These are phyloP conservation scores for Ectropis grisescens DNA, from an alignment of 1,140 invertebrate species.

Conservation along the genomic window DNA sequence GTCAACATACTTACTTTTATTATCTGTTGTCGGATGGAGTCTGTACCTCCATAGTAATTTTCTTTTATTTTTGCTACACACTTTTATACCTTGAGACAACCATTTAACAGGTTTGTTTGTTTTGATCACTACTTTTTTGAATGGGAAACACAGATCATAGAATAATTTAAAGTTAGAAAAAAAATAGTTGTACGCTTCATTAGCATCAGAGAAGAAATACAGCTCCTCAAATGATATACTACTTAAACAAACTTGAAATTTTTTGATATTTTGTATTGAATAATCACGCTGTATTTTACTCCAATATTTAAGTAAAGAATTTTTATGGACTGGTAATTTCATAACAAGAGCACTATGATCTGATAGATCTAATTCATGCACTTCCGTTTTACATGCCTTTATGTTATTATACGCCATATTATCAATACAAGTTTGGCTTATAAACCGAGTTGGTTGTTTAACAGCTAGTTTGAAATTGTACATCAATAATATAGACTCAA, in stretches of 20 bases:
- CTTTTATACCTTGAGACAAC: constrained; percentile 16
- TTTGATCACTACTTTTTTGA: constrained; percentile 3
- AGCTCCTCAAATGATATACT: constrained; percentile 11
- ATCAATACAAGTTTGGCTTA: constrained; percentile 12
- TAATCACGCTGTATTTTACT: constrained; percentile 6
- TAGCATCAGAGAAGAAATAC: constrained; percentile 2
- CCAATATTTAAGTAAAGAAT: constrained; percentile 5
- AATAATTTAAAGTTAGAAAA: constrained; percentile 9
- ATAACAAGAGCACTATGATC: constrained; percentile 10
- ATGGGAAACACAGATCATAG: constrained; percentile 17
- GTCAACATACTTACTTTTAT: background rate
- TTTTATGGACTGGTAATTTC: constrained; percentile 6
- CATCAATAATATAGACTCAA: constrained; percentile 8
- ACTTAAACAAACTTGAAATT: constrained; percentile 9
- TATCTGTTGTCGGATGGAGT: background rate
- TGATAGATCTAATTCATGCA: constrained; percentile 13
- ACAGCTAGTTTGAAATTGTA: constrained; percentile 12
- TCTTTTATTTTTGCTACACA: constrained; percentile 13
- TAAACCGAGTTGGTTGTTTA: constrained; percentile 9
- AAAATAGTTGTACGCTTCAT: constrained; percentile 9
- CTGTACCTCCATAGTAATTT: constrained; percentile 3
- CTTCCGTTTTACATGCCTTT: constrained; percentile 2
- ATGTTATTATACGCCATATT: constrained; percentile 12
- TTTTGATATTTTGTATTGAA: constrained; percentile 7
- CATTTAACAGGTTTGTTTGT: constrained; percentile 5